Evolutionary conservation across 2,888 invertebrate genomes (phyloP).

Genomic region (Nephrotoma guestfalica): DNA sequence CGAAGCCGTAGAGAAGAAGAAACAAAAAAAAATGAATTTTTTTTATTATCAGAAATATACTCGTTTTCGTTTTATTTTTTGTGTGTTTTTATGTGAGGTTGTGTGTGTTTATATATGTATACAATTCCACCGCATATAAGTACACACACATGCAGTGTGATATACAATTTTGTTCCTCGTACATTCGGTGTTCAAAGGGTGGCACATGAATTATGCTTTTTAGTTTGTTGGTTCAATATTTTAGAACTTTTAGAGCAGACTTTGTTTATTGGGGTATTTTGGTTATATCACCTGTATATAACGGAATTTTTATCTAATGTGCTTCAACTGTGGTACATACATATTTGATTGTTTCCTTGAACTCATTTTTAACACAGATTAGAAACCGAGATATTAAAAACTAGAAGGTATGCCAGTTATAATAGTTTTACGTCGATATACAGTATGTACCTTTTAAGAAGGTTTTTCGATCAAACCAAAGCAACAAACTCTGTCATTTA

Average conservation of each 20-base stretch:
- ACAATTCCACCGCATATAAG: not conserved
- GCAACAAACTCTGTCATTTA: too few relatives aligned
- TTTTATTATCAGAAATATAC: conserved; percentile 3
- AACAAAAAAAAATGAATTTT: not conserved
- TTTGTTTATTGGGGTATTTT: not conserved
- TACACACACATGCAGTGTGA: not conserved
- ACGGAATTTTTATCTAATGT: not conserved
- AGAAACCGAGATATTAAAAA: too few relatives aligned
- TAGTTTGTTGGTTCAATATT: not conserved
- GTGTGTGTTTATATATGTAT: not conserved
- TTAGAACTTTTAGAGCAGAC: not conserved
- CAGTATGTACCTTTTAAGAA: too few relatives aligned
- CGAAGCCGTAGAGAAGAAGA: not conserved
- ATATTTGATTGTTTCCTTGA: too few relatives aligned
- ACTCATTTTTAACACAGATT: too few relatives aligned
- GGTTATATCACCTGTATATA: not conserved
- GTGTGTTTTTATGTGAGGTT: not conserved
- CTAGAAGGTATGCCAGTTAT: too few relatives aligned
- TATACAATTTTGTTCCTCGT: not conserved
- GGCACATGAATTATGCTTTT: not conserved
- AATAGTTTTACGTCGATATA: too few relatives aligned
- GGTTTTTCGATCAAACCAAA: too few relatives aligned
- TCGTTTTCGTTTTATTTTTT: not conserved
- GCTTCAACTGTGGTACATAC: too few relatives aligned
- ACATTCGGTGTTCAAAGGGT: not conserved